Evolutionary conservation across 1,140 invertebrate genomes (phyloP), one percentile per base, ranked within the genome.

Genomic region (Acromyrmex charruanus): DNA sequence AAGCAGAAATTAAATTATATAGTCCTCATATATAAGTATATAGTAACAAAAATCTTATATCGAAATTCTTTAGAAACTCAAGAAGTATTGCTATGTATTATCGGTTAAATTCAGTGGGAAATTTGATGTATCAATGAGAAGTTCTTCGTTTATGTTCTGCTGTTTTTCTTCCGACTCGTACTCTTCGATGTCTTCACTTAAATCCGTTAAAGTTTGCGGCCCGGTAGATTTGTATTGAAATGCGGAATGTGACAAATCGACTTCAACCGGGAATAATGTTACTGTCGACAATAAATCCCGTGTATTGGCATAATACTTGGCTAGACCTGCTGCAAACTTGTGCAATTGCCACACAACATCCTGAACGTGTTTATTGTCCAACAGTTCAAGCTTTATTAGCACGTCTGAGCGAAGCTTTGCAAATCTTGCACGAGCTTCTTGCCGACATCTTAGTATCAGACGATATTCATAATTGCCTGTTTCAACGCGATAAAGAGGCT

Each of bases 391-490:
- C 95, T 99, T 99, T 0, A 99, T 98, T 6, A 99, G 95, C 0
- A 99, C 99, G 95, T 99, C 99, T 0, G 98, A 98, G 68, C 99
- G 96, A 35, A 99, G 96, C 90, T 98, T 98, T 18, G 99, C 99
- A 96, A 99, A 99, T 92, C 97, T 97, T 0, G 96, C 95, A 85
- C 99, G 95, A 0, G 99, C 99, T 90, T 99, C 98, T 96, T 99
- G 99, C 44, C 99, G 97, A 96, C 99, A 99, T 74, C 99, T 96
- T 7, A 99, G 95, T 58, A 99, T 97, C 74, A 99, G 95, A 88
- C 99, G 97, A 94, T 99, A 99, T 94, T 99, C 99, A 96, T 99
- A 99, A 95, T 99, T 99, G 75, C 99, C 99, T 7, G 99, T 99
- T 95, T 99, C 99, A 0, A 99, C 98, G 59, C 99, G 96, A 94